Conservation (phyloP, 2,888 invertebrate genomes). For the Eustalomyia histrio region DNA sequence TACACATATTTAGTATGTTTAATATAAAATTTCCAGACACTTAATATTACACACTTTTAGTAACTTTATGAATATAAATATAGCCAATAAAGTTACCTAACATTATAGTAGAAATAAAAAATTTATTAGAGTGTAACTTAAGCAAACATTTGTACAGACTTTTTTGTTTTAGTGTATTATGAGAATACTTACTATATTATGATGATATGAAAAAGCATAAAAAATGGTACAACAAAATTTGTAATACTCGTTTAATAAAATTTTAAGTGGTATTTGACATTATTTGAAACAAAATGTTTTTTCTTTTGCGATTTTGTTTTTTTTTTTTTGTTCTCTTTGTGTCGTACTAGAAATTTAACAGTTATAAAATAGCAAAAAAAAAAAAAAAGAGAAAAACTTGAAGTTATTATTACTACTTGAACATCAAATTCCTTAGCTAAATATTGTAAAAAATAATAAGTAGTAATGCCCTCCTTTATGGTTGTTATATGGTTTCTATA, state of each 20-base stretch:
- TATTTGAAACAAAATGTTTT: constrained; percentile 14
- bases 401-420: constrained; percentile 8
- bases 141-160: no score
- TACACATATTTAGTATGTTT: no score
- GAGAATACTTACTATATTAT: no score
- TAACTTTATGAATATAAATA: no score
- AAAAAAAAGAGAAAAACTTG: not conserved
- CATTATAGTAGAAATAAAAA: no score
- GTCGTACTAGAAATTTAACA: constrained; percentile 25
- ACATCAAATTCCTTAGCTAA: not conserved
- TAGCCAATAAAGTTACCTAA: no score
- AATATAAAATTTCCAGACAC: no score
- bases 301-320: not conserved
- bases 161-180: no score
- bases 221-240: not conserved
- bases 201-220: no score
- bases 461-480: not conserved
- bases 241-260: constrained; percentile 16
- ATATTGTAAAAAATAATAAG: constrained; percentile 6
- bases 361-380: constrained; percentile 14
- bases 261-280: constrained; percentile 37
- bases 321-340: not conserved
- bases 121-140: no score
- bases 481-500: not conserved
- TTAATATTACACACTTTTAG: no score